Percentiles rank a stretch among this genome's conserved stretches.
These are phyloP conservation scores for Bettongia penicillata DNA, from an alignment of 2,113 vertebrate genomes.

Conservation along the genomic window DNA sequence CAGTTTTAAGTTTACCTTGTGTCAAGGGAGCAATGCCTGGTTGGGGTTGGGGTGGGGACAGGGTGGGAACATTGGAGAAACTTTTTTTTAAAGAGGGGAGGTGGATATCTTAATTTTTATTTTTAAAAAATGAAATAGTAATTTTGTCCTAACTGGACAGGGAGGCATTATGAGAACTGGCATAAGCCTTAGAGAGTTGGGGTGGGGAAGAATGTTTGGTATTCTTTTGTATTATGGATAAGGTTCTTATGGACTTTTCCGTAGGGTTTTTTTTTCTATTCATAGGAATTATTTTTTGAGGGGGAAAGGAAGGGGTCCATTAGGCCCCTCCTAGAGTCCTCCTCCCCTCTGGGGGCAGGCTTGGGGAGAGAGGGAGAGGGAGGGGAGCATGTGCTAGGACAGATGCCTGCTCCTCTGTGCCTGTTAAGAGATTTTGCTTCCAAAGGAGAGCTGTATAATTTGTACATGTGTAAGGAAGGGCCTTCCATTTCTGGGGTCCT, in stretches of 20 bases:
- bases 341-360: slow-evolving; percentile 48
- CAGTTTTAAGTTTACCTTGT: slow-evolving; percentile 87
- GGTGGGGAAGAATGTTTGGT: slow-evolving; percentile 26
- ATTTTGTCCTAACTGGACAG: slow-evolving; percentile 74
- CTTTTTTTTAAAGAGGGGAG: slow-evolving; percentile 57
- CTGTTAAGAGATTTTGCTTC: slow-evolving; percentile 81
- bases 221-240: slow-evolving; percentile 36
- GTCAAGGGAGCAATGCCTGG: slow-evolving; percentile 86
- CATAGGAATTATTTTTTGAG: slow-evolving; percentile 50
- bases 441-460: slow-evolving; percentile 81
- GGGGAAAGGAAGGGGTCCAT: slow-evolving; percentile 34
- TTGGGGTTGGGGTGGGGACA: slow-evolving; percentile 62
- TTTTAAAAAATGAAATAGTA: slow-evolving; percentile 81
- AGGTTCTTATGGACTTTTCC: slow-evolving; percentile 65
- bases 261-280: slow-evolving; percentile 58
- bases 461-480: slow-evolving; percentile 44
- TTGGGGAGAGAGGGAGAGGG: not conserved
- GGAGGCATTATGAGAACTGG: slow-evolving; percentile 61
- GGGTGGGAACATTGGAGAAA: slow-evolving; percentile 45
- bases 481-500: slow-evolving; percentile 37
- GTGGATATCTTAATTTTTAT: slow-evolving; percentile 80
- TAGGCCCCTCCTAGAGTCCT: not conserved
- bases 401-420: slow-evolving; percentile 47
- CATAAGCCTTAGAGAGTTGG: slow-evolving; percentile 45
- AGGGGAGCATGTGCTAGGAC: slow-evolving; percentile 27